These are phyloP conservation scores for Thereva nobilitata DNA, from an alignment of 2,888 invertebrate species.

Conservation along the genomic window DNA sequence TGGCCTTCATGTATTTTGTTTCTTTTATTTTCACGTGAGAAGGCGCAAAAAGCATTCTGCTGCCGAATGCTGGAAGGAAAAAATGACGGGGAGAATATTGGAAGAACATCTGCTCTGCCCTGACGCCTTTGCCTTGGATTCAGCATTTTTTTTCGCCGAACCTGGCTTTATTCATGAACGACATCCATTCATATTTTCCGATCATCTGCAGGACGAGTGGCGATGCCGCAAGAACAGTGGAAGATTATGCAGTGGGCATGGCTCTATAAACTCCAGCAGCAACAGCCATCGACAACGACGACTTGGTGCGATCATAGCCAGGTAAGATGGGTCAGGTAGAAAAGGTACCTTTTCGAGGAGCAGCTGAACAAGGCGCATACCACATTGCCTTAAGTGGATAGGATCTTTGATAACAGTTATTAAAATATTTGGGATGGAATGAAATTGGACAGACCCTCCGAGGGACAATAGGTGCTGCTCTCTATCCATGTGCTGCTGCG, in stretches of 20 bases:
- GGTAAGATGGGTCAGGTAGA: too few relatives aligned
- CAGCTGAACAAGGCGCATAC: slow-evolving; percentile 25
- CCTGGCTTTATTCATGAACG: slow-evolving; percentile 6
- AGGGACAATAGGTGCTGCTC: background rate
- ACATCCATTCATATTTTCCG: slow-evolving; percentile 23
- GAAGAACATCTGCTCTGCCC: slow-evolving; percentile 19
- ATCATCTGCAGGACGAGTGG: slow-evolving; percentile 19
- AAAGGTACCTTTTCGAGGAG: slow-evolving; percentile 1
- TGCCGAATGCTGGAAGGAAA: slow-evolving; percentile 9
- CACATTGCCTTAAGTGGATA: slow-evolving; percentile 15
- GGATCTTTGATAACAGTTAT: slow-evolving; percentile 29
- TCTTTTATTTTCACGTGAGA: background rate
- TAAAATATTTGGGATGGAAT: slow-evolving; percentile 28
- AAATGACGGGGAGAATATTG: slow-evolving; percentile 4
- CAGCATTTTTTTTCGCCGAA: slow-evolving; percentile 9
- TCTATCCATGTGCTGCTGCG: background rate
- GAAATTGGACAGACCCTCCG: slow-evolving; percentile 2
- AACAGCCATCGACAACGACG: too few relatives aligned
- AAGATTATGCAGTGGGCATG: background rate
- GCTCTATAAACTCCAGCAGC: background rate
- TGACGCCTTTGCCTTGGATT: background rate
- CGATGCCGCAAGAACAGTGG: background rate
- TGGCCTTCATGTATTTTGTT: slow-evolving; percentile 17
- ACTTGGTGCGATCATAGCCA: too few relatives aligned
- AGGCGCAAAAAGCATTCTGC: slow-evolving; percentile 14